These are phyloP conservation scores for Drosophila borborema DNA, from an alignment of 2,888 invertebrate genomes.

Conservation along the genomic window DNA sequence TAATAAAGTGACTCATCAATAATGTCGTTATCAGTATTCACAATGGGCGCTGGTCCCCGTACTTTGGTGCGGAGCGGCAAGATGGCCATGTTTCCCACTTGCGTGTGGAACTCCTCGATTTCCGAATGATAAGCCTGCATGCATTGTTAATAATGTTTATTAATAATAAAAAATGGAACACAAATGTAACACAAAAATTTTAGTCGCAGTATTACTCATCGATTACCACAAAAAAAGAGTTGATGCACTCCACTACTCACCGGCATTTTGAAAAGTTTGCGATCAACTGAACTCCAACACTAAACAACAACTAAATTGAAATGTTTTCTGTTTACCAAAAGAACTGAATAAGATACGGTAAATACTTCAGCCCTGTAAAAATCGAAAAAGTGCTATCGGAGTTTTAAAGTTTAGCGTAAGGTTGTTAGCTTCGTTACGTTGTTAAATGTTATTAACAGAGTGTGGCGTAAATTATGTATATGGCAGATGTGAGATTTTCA, in stretches of 20 bases:
- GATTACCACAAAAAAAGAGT: neutral
- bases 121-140: conserved; percentile 97
- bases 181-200: no score
- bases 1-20: conserved; percentile 98
- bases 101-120: conserved; percentile 89
- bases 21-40: conserved; percentile 92
- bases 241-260: conserved; percentile 29
- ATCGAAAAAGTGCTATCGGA: conserved; percentile 16
- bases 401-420: conserved; percentile 6
- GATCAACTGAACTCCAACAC: conserved; percentile 38
- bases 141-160: neutral
- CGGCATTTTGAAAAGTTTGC: conserved; percentile 41
- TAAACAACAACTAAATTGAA: conserved; percentile 27
- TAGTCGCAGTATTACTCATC: conserved; percentile 20
- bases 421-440: neutral
- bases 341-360: conserved; percentile 4
- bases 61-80: conserved; percentile 95
- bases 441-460: conserved; percentile 8
- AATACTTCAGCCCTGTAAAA: conserved; percentile 20
- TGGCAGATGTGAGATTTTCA: conserved; percentile 4
- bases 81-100: conserved; percentile 96
- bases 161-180: neutral
- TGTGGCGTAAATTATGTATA: no score
- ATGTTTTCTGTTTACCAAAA: conserved; percentile 39
- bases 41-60: conserved; percentile 95